phyloP scores from a whole-genome alignment of 2,113 vertebrate species.

The Lampris megalopsis region DNA sequence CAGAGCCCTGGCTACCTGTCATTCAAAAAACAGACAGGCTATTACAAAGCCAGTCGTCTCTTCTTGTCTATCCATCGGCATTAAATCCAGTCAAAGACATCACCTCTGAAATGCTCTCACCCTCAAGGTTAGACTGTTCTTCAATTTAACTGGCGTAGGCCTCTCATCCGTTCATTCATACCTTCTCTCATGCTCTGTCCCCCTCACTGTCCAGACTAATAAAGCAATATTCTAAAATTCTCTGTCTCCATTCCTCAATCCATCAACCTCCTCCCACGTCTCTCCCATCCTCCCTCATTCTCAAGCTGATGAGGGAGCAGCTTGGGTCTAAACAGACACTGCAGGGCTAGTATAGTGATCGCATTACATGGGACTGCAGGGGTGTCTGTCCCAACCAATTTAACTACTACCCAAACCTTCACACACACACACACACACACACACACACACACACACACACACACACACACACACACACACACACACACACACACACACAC shows the following conservation, averaged over 20 bases:
- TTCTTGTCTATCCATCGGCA: conserved; percentile 50
- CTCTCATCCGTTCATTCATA: conserved; percentile 49
- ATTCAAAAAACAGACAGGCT: conserved; percentile 61
- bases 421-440: conserved; percentile 2
- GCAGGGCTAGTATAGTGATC: conserved; percentile 69
- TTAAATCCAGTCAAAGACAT: conserved; percentile 43
- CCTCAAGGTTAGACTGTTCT: conserved; percentile 63
- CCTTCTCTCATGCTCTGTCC: conserved; percentile 24
- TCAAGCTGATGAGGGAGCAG: conserved; percentile 60
- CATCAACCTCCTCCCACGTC: conserved; percentile 3
- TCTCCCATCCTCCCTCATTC: not conserved
- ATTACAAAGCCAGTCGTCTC: conserved; percentile 57
- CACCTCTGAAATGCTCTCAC: conserved; percentile 44
- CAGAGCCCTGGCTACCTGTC: conserved; percentile 55
- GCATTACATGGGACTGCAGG: conserved; percentile 74
- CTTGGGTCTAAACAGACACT: conserved; percentile 60
- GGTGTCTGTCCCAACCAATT: conserved; percentile 73
- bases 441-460: no score
- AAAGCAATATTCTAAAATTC: not conserved
- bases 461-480: no score
- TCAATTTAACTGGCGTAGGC: conserved; percentile 19
- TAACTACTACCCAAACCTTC: conserved; percentile 54
- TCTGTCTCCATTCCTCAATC: conserved; percentile 7
- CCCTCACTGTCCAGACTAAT: conserved; percentile 23
- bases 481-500: conserved; percentile 8